Conservation (phyloP, 2,888 invertebrate species). For the Chrysina gloriosa region DNA sequence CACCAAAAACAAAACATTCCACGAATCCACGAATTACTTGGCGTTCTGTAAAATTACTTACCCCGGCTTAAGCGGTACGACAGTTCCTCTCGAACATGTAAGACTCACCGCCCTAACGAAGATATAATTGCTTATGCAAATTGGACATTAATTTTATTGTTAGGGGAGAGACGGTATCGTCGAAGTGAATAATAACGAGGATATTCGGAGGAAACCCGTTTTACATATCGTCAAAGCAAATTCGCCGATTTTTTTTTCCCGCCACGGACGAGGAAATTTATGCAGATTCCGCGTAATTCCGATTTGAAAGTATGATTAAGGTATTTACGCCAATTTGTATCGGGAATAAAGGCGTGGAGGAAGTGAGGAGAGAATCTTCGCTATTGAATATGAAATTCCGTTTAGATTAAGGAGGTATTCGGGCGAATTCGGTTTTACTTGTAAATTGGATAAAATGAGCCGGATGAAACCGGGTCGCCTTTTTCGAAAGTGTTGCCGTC, state of each 20-base stretch:
- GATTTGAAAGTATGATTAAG: neutral
- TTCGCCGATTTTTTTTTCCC: neutral
- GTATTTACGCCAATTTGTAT: too few species aligned
- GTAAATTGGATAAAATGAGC: too few species aligned
- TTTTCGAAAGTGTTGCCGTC: too few species aligned
- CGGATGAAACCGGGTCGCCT: too few species aligned
- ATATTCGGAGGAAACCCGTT: neutral
- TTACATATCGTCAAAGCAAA: conserved; percentile 12
- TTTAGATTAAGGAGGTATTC: too few species aligned
- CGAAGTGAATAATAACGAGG: neutral
- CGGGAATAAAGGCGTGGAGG: too few species aligned
- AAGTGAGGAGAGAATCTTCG: too few species aligned
- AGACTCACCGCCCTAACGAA: neutral
- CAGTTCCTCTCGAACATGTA: neutral
- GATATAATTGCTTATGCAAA: conserved; percentile 2
- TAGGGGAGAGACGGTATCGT: neutral
- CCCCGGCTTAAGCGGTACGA: too few species aligned
- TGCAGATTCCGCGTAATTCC: conserved; percentile 1
- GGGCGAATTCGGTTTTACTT: too few species aligned
- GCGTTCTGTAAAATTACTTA: neutral
- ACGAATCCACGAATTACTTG: too few species aligned
- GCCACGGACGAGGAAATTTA: neutral
- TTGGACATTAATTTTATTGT: neutral
- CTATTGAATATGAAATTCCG: too few species aligned
- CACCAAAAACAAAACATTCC: too few species aligned